These are phyloP conservation scores for Acropternis orthonyx DNA, from an alignment of 2,797 vertebrate species.

Conservation along the genomic window DNA sequence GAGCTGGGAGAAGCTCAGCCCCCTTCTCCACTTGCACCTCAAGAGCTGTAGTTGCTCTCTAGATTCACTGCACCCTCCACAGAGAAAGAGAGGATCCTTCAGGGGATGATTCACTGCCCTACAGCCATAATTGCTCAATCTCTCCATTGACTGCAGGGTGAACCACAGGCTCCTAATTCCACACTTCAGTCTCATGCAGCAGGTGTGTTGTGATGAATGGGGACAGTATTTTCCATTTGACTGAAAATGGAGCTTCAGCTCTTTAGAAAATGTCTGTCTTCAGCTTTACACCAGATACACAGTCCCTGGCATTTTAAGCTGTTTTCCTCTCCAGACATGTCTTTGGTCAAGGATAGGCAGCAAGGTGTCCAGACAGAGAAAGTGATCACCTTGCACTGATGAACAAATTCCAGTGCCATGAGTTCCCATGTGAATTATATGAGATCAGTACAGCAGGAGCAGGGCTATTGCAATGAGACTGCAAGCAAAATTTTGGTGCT, in stretches of 20 bases:
- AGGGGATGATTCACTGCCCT: background rate
- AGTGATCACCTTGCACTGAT: background rate
- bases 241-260: background rate
- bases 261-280: background rate
- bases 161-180: background rate
- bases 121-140: background rate
- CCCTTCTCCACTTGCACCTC: background rate
- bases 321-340: background rate
- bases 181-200: background rate
- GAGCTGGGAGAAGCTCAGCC: background rate
- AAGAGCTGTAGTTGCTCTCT: background rate
- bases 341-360: background rate
- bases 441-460: background rate
- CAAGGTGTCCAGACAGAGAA: background rate
- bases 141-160: background rate
- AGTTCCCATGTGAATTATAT: accelerated
- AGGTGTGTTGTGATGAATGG: background rate
- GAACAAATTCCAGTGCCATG: background rate
- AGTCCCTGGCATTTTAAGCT: background rate
- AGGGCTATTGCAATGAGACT: background rate
- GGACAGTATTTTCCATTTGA: background rate
- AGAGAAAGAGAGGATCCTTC: background rate
- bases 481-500: background rate
- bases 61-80: background rate
- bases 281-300: background rate